phyloP scores from a whole-genome alignment of 2,113 vertebrate genomes.

The Corynorhinus townsendii region DNA sequence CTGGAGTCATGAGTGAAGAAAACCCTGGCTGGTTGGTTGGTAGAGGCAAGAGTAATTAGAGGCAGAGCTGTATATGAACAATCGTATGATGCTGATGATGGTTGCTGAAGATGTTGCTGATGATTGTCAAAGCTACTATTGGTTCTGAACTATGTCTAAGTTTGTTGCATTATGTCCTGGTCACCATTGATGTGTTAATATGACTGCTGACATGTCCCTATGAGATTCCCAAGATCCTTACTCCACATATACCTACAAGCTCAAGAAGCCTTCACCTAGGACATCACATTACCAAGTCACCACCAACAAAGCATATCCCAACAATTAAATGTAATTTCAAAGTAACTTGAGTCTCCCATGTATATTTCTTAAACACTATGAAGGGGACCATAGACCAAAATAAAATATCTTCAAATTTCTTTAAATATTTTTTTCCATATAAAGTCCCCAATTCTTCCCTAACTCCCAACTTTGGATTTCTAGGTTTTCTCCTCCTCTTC shows the following conservation, averaged over 20 bases:
- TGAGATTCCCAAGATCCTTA: background rate
- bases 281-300: background rate
- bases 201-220: too few relatives aligned
- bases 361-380: background rate
- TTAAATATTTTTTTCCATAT: background rate
- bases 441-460: background rate
- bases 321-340: background rate
- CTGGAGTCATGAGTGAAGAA: background rate
- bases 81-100: too few relatives aligned
- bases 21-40: background rate
- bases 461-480: background rate
- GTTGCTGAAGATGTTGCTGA: background rate
- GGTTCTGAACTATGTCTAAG: background rate
- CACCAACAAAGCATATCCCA: background rate
- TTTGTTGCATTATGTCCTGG: background rate
- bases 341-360: background rate
- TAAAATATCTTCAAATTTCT: background rate
- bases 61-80: background rate
- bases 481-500: background rate
- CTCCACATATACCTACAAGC: background rate
- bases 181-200: background rate
- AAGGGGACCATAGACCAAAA: background rate
- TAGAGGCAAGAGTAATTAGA: background rate
- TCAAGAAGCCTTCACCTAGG: background rate
- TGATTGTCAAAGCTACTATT: background rate